These are phyloP conservation scores for Spilosoma lubricipeda DNA, from an alignment of 2,888 invertebrate genomes.

Conservation along the genomic window DNA sequence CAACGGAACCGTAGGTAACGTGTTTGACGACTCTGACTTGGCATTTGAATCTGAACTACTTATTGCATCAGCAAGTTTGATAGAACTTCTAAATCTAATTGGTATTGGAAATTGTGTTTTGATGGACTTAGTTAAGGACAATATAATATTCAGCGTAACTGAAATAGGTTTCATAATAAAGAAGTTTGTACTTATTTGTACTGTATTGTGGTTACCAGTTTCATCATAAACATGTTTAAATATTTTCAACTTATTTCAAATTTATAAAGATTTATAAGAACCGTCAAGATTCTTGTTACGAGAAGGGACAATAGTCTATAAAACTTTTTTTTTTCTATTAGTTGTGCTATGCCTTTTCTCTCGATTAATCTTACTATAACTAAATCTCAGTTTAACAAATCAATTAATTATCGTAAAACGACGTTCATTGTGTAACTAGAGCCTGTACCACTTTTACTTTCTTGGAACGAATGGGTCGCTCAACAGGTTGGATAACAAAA, in stretches of 20 bases:
- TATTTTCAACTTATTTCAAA: no score
- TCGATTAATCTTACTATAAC: background rate
- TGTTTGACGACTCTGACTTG: slow-evolving; percentile 37
- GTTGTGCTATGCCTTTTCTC: background rate
- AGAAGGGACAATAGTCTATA: no score
- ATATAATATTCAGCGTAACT: background rate
- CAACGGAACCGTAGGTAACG: slow-evolving; percentile 39
- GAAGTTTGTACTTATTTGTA: no score
- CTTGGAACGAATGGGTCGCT: slow-evolving; percentile 22
- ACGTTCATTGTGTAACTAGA: slow-evolving; percentile 29
- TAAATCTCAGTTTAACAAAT: slow-evolving; percentile 8
- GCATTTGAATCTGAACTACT: slow-evolving; percentile 31
- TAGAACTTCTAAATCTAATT: slow-evolving; percentile 23
- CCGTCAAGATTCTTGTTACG: no score
- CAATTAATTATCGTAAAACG: slow-evolving; percentile 25
- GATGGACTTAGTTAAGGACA: background rate
- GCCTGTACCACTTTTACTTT: slow-evolving; percentile 47
- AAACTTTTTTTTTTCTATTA: no score
- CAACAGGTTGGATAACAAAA: slow-evolving; percentile 46
- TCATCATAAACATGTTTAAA: no score
- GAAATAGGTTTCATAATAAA: background rate
- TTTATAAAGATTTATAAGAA: no score
- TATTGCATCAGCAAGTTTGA: slow-evolving; percentile 40
- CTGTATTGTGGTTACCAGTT: no score
- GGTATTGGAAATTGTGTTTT: background rate